A percentile compares a stretch with the other conserved stretches of the same genome.
Evolutionary conservation across 1,140 invertebrate genomes (phyloP).

Genomic region (Zophobas morio): DNA sequence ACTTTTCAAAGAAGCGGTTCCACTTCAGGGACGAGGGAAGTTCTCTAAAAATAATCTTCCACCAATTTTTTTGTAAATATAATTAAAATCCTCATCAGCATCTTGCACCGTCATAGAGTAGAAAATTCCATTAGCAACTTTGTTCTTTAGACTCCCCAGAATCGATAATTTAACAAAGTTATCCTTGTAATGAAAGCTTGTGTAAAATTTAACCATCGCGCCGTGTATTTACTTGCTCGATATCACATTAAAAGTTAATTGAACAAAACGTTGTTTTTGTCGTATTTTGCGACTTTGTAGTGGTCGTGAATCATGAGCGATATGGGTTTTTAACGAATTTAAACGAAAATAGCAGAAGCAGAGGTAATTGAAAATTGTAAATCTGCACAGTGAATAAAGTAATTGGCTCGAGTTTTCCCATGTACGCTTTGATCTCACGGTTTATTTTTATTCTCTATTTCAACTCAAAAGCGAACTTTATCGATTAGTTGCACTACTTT

Average conservation of each 20-base stretch:
- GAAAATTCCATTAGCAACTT: too few species aligned
- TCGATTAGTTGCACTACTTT: constrained; percentile 12
- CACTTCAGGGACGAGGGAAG: too few species aligned
- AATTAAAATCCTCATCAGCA: too few species aligned
- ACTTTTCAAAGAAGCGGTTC: too few species aligned
- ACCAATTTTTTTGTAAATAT: too few species aligned
- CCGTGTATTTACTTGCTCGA: too few species aligned
- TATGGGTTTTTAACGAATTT: not conserved
- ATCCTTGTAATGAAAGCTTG: too few species aligned
- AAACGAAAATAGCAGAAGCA: constrained; percentile 6
- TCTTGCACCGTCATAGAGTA: too few species aligned
- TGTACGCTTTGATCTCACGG: constrained; percentile 26
- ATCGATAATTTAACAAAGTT: too few species aligned
- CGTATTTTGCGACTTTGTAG: not conserved
- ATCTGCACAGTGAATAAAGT: constrained; percentile 28
- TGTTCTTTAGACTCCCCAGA: too few species aligned
- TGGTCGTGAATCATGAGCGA: not conserved
- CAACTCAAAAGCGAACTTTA: constrained; percentile 23
- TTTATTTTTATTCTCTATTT: constrained; percentile 30
- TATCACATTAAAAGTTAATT: not conserved
- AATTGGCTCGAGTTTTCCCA: constrained; percentile 22
- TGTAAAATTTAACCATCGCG: too few species aligned
- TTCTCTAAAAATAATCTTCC: too few species aligned
- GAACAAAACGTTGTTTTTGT: not conserved
- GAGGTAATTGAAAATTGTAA: constrained; percentile 29